Evolutionary conservation across 1,140 invertebrate genomes (phyloP), one percentile per base, ranked within the genome.

Genomic region (Lethocerus indicus): DNA sequence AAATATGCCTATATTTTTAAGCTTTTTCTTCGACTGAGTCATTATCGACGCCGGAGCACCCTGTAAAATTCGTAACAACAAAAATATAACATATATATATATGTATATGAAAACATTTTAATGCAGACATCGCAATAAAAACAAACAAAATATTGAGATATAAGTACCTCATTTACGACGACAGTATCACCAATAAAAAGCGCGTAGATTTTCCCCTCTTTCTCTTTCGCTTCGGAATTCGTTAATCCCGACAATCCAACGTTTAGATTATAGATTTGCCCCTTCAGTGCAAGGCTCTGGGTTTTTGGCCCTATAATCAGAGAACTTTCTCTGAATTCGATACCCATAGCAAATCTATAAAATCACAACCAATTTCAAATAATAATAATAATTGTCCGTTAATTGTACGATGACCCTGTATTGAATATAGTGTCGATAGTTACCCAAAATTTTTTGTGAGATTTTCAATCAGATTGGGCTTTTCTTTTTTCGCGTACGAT

Each of bases 161-260:
- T 46, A n/a, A n/a, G n/a, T n/a, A 77, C 83, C 58, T 92, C 88
- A 64, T 88, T 91, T 1, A 97, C 87, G 50, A 94, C 62, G 25
- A 97, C 90, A 18, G 94, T 98, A 67, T 99, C 95, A 16, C 93
- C 94, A 57, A 99, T 76, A 60, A 95, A 98, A 0, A 98, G 68
- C 1, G 94, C 91, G 66, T 96, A 95, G 3, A 69, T 79, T 74
- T 96, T 95, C 50, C 81, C 80, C 63, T 83, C 78, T 56, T 86
- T 82, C 35, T 96, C 89, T 24, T 76, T 74, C 1, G 87, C 80
- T 27, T 83, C 78, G 55, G 78, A 72, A 68, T 98, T 97, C 16
- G 65, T 68, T 27, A 99, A 69, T 61, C 84, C 86, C n/a, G 86
- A 76, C 27, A 98, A 74, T 36, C 95, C 96, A 56, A 98, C 77